These are phyloP conservation scores for Anorthoa munda DNA, from an alignment of 2,888 invertebrate species.

Conservation along the genomic window DNA sequence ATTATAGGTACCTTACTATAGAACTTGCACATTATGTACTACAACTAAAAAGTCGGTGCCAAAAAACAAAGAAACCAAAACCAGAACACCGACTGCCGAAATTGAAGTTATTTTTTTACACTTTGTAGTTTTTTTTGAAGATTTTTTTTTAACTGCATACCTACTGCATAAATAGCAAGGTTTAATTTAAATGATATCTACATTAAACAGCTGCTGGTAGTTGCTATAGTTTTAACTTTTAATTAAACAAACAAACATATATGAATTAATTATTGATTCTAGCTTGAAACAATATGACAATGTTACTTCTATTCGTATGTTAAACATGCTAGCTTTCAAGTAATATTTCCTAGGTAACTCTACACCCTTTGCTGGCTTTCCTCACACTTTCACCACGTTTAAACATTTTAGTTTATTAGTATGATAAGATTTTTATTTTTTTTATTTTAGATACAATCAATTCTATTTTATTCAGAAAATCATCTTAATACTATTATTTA, in stretches of 20 bases:
- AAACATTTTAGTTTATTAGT: not conserved
- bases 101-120: no score
- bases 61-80: no score
- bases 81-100: no score
- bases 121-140: no score
- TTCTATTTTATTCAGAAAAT: no score
- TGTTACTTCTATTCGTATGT: not conserved
- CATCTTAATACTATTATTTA: no score
- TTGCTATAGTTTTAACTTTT: conserved; percentile 20
- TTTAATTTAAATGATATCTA: not conserved
- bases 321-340: not conserved
- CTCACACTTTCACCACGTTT: not conserved
- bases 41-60: no score
- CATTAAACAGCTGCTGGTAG: not conserved
- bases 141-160: not conserved
- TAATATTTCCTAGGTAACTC: not conserved
- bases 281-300: not conserved
- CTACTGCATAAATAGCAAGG: not conserved
- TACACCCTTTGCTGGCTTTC: no score
- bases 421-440: no score
- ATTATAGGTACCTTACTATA: no score
- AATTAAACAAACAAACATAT: conserved; percentile 23
- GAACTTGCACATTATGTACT: no score
- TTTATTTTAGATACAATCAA: no score
- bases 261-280: conserved; percentile 25